These are phyloP conservation scores for Drosophila picticornis DNA, from an alignment of 2,888 invertebrate species.

Conservation along the genomic window DNA sequence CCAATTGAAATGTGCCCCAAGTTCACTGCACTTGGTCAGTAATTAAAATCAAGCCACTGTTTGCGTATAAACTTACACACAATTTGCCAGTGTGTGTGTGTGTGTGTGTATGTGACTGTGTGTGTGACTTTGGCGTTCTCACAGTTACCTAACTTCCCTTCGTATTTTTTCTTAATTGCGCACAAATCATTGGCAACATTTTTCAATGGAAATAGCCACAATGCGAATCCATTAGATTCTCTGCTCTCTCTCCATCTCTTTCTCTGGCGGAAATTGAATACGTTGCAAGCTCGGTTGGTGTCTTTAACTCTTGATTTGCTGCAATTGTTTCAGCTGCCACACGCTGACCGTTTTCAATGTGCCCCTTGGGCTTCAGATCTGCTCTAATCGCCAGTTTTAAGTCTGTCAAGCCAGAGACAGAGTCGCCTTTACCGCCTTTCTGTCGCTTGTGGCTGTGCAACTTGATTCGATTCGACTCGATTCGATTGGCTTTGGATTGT, in stretches of 20 bases:
- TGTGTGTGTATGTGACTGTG: conserved; percentile 14
- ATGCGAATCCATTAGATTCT: conserved; percentile 57
- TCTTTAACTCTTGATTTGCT: conserved; percentile 43
- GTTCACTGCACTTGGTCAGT: conserved; percentile 70
- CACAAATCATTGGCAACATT: conserved; percentile 57
- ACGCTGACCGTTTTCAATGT: conserved; percentile 8
- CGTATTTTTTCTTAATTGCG: conserved; percentile 40
- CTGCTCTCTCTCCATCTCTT: conserved; percentile 15
- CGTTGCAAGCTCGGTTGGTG: conserved; percentile 15
- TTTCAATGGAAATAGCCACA: conserved; percentile 49
- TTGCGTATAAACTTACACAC: conserved; percentile 24
- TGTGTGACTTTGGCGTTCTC: conserved; percentile 40
- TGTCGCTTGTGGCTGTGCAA: conserved; percentile 31
- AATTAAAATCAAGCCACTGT: conserved; percentile 61
- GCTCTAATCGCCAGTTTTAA: conserved; percentile 47
- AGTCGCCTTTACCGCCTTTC: conserved; percentile 5
- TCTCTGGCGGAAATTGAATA: conserved; percentile 61
- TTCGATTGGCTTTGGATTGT: conserved; percentile 14
- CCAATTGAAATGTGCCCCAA: conserved; percentile 43
- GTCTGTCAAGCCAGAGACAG: conserved; percentile 24
- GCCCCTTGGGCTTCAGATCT: conserved; percentile 39
- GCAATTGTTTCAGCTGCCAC: conserved; percentile 58
- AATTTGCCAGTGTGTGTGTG: background rate
- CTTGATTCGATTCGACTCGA: conserved; percentile 4
- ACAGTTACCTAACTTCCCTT: conserved; percentile 58